Conservation (phyloP, 2,888 invertebrate genomes). For the Frankliniella fusca region DNA sequence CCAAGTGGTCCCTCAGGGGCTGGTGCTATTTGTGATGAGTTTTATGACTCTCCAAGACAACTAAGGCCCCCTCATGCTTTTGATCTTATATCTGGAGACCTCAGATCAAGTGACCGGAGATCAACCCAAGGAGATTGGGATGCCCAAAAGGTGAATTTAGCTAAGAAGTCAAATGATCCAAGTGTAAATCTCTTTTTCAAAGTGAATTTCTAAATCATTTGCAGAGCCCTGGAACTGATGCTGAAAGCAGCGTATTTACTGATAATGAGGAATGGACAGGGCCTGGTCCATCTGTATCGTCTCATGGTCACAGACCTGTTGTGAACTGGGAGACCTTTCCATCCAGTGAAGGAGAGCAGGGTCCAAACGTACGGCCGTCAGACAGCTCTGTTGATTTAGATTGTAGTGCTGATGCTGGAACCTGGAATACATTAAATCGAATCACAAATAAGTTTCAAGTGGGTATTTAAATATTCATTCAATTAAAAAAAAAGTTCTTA, state of each 20-base stretch:
- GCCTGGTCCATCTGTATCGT: slow-evolving; percentile 42
- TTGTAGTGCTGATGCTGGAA: slow-evolving; percentile 50
- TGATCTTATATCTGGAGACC: slow-evolving; percentile 33
- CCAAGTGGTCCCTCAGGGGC: background rate
- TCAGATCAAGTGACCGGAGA: slow-evolving; percentile 33
- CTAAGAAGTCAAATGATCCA: background rate
- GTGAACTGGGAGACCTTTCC: slow-evolving; percentile 53
- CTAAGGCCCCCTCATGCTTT: slow-evolving; percentile 42
- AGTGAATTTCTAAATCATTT: slow-evolving; percentile 39
- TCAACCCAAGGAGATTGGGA: background rate
- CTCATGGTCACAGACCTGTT: slow-evolving; percentile 40
- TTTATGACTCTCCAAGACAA: slow-evolving; percentile 44
- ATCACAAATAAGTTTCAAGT: slow-evolving; percentile 35
- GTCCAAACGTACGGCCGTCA: slow-evolving; percentile 47
- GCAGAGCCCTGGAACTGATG: slow-evolving; percentile 60
- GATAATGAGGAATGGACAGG: slow-evolving; percentile 61
- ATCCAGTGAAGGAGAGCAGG: slow-evolving; percentile 35
- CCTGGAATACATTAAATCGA: slow-evolving; percentile 46
- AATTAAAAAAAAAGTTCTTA: background rate
- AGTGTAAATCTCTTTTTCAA: background rate
- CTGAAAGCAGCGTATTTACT: slow-evolving; percentile 60
- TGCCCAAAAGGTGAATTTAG: background rate
- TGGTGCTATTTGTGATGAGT: slow-evolving; percentile 37
- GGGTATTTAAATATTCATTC: background rate
- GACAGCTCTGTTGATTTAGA: slow-evolving; percentile 58